Evolutionary conservation across 2,113 vertebrate genomes (phyloP), one percentile per base, ranked within the genome.

Genomic region (Macquaria australasica): DNA sequence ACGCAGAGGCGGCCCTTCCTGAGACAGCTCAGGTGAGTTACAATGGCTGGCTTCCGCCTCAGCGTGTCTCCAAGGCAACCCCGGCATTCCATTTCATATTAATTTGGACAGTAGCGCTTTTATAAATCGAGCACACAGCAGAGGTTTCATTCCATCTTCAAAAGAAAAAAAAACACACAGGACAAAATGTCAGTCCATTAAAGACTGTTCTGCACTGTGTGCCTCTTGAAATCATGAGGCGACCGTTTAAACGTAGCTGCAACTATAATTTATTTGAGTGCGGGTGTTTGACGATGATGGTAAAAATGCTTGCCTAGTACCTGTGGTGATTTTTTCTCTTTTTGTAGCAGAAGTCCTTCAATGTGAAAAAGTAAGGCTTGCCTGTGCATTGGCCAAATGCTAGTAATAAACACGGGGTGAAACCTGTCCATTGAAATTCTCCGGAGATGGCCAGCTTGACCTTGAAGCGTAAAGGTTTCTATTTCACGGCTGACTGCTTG

Each of bases 41-140:
- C 74, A 84, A 84, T 51, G 53, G 67, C 84, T 71, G 48, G 48
- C 64, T 69, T 73, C 82, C 60, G 31, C 71, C 79, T 85, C 68
- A 15, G 64, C 15, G 16, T 56, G 88, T 93, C 90, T 92, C 93
- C 91, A 90, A 87, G 90, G 92, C 89, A 92, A 94, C 93, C 58
- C 84, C 55, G 66, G 84, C 89, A 82, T 91, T 85, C 84, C 69
- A 82, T 90, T 83, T 88, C 59, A 88, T 90, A 90, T 91, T 85
- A 76, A 91, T 90, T 90, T 91, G 83, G 84, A 87, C 73, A 74
- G 88, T 58, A 74, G 80, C n/a, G 60, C 84, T 89, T 83, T 87
- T 75, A 85, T 77, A 88, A 91, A 92, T 83, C 45, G 73, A 86
- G 84, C 59, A n/a, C 63, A 58, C 53, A 16, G 83, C 48, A 16